These are phyloP conservation scores for Tetragnatha versicolor DNA, from an alignment of 1,140 invertebrate species.

Conservation along the genomic window DNA sequence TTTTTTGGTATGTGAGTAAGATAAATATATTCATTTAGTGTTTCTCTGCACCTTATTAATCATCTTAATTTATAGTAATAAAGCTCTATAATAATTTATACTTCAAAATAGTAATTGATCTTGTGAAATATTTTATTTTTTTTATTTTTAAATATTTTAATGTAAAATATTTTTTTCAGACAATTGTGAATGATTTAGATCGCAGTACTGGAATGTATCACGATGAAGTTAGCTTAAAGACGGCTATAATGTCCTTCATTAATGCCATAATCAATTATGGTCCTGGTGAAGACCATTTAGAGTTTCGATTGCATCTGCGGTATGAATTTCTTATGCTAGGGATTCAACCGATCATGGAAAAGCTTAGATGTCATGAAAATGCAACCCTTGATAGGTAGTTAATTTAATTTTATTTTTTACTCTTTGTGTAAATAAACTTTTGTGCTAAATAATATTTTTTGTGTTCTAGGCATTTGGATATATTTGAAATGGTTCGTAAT, in stretches of 20 bases:
- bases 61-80: too few relatives aligned
- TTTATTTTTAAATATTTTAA: not conserved
- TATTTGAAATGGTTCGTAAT: conserved; percentile 97
- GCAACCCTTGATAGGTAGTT: conserved; percentile 83
- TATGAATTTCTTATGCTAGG: conserved; percentile 97
- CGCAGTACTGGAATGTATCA: conserved; percentile 85
- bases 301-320: conserved; percentile 93
- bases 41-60: too few relatives aligned
- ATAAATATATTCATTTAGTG: too few relatives aligned
- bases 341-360: conserved; percentile 94
- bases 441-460: conserved; percentile 18
- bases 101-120: too few relatives aligned
- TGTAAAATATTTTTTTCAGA: conserved; percentile 68
- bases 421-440: too few relatives aligned
- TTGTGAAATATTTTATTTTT: not conserved
- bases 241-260: conserved; percentile 97
- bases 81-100: too few relatives aligned
- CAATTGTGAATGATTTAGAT: conserved; percentile 92
- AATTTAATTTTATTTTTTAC: too few relatives aligned
- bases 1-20: not conserved
- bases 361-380: conserved; percentile 89
- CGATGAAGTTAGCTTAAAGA: conserved; percentile 91
- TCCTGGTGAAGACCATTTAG: conserved; percentile 92
- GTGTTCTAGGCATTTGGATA: conserved; percentile 77
- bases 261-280: conserved; percentile 97